These are phyloP conservation scores for Zoanthus gigantus DNA, from an alignment of 92 coral and sea anemone species.

Conservation along the genomic window DNA sequence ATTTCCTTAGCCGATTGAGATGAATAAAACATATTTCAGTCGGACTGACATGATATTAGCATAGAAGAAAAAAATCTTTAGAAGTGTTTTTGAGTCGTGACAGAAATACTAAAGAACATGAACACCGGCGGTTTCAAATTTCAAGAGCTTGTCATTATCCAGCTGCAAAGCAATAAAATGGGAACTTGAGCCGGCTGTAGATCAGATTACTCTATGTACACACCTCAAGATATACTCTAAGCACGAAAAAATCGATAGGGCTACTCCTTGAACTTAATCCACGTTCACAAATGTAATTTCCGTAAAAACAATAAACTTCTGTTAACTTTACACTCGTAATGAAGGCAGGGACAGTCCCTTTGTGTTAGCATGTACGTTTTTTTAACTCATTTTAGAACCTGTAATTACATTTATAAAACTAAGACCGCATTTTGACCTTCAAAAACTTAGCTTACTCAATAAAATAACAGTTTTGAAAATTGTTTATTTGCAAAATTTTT, in stretches of 20 bases:
- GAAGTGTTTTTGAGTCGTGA: constrained; percentile 21
- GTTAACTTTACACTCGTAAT: neutral
- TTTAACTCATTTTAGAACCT: neutral
- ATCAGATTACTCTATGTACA: constrained; percentile 28
- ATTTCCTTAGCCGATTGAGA: constrained; percentile 24
- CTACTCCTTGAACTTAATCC: constrained; percentile 22
- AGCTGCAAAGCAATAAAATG: constrained; percentile 20
- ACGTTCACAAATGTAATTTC: constrained; percentile 24
- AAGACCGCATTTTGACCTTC: too few species aligned
- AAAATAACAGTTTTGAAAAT: too few species aligned
- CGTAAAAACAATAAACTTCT: neutral
- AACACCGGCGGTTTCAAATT: constrained; percentile 27
- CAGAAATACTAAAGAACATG: constrained; percentile 14
- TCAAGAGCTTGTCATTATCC: constrained; percentile 36
- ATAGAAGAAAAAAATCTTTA: constrained; percentile 19
- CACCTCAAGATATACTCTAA: constrained; percentile 12
- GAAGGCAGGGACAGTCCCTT: neutral
- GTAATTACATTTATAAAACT: too few species aligned
- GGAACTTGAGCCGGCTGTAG: constrained; percentile 6
- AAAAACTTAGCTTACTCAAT: too few species aligned
- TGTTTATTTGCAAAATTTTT: too few species aligned
- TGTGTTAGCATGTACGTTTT: constrained; percentile 4
- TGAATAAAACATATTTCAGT: constrained; percentile 29
- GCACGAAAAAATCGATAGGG: constrained; percentile 32
- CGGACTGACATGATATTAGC: constrained; percentile 29